These are phyloP conservation scores for Suricata suricatta DNA, from an alignment of 2,113 vertebrate species.

Conservation along the genomic window DNA sequence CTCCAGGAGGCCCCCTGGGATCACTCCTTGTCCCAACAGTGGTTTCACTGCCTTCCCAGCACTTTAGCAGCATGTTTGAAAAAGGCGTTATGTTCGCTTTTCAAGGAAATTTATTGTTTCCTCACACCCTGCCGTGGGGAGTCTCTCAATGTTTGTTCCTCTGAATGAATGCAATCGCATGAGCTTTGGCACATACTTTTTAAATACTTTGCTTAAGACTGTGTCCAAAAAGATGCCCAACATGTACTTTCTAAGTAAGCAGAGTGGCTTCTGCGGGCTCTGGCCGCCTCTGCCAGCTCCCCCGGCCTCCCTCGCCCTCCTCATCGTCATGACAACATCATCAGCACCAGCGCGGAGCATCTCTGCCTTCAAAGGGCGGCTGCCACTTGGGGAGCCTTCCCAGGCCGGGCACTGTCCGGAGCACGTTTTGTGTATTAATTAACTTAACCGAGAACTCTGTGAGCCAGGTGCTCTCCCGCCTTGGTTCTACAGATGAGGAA, in stretches of 20 bases:
- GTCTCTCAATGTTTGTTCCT: background rate
- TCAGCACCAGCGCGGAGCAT: background rate
- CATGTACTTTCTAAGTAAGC: background rate
- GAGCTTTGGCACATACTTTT: background rate
- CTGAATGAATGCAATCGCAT: background rate
- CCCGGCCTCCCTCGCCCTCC: background rate
- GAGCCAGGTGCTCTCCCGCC: too few relatives aligned
- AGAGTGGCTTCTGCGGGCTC: background rate
- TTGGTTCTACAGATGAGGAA: background rate
- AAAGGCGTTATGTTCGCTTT: background rate
- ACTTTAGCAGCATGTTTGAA: background rate
- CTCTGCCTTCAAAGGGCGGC: background rate
- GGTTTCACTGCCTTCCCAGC: background rate
- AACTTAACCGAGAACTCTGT: background rate
- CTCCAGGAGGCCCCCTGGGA: background rate
- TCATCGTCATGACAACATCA: background rate
- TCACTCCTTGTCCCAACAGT: background rate
- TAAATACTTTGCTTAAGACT: background rate
- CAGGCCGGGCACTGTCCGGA: background rate
- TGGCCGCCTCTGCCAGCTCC: background rate
- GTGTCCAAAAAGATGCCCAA: background rate
- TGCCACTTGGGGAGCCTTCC: rapidly evolving
- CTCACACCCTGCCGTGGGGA: background rate
- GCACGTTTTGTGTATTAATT: too few relatives aligned
- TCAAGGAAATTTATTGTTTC: background rate